phyloP scores from a whole-genome alignment of 2,888 invertebrate genomes.

The Eupeodes latifasciatus region DNA sequence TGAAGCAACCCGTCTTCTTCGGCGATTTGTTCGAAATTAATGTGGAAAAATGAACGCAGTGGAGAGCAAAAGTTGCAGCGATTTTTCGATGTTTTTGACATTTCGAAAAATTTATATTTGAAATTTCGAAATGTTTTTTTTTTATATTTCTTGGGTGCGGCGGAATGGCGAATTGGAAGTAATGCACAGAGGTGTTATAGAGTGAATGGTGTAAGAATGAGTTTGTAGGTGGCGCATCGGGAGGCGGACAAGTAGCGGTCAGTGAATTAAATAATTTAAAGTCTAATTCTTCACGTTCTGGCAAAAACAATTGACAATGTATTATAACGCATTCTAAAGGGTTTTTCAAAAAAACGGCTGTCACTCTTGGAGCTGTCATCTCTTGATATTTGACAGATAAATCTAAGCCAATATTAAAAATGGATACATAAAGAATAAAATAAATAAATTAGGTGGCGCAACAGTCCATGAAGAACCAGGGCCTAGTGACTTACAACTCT shows the following conservation, averaged over 20 bases:
- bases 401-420: no score
- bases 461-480: no score
- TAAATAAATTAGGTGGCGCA: no score
- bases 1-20: slow-evolving; percentile 71
- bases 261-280: no score
- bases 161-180: slow-evolving; percentile 51
- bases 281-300: no score
- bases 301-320: no score
- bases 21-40: slow-evolving; percentile 71
- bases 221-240: background rate
- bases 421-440: no score
- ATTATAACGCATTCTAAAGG: no score
- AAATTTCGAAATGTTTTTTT: slow-evolving; percentile 49
- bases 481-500: no score
- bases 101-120: slow-evolving; percentile 47
- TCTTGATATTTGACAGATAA: no score
- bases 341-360: no score
- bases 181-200: background rate
- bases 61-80: slow-evolving; percentile 38
- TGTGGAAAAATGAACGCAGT: slow-evolving; percentile 38
- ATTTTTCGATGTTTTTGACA: slow-evolving; percentile 58
- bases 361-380: no score
- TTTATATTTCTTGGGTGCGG: slow-evolving; percentile 24
- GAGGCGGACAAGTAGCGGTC: background rate
- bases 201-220: background rate